Conservation (phyloP, 2,888 invertebrate genomes). For the Mantis religiosa region DNA sequence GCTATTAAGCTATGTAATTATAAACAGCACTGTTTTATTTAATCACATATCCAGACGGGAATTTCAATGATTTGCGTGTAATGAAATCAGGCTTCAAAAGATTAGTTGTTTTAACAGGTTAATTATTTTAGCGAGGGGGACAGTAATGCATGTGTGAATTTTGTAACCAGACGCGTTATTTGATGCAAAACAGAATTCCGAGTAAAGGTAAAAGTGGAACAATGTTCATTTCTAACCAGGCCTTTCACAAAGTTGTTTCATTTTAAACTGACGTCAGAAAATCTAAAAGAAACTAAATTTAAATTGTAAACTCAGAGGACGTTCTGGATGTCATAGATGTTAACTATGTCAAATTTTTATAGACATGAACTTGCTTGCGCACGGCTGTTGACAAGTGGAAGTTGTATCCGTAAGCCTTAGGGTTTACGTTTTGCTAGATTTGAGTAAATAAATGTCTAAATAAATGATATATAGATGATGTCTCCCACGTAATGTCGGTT, state of each 20-base stretch:
- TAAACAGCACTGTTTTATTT: background rate
- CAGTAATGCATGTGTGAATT: background rate
- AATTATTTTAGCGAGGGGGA: background rate
- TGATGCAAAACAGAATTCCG: background rate
- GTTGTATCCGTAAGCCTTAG: too few species aligned
- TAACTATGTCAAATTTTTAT: too few species aligned
- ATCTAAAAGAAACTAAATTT: background rate
- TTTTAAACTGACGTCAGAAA: background rate
- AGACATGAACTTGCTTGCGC: too few species aligned
- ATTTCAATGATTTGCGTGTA: background rate
- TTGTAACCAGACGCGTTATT: background rate
- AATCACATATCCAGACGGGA: background rate
- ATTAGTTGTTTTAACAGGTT: background rate
- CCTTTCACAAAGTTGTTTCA: background rate
- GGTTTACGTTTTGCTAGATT: too few species aligned
- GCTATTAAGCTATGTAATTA: background rate
- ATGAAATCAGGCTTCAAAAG: background rate
- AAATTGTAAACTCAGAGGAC: too few species aligned
- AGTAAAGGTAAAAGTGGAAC: background rate
- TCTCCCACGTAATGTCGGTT: too few species aligned
- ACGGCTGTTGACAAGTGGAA: too few species aligned
- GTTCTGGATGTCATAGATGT: too few species aligned
- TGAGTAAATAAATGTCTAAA: too few species aligned
- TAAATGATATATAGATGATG: too few species aligned
- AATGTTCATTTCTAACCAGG: background rate